Evolutionary conservation across 2,113 vertebrate species (phyloP).

Genomic region (Gopherus flavomarginatus): DNA sequence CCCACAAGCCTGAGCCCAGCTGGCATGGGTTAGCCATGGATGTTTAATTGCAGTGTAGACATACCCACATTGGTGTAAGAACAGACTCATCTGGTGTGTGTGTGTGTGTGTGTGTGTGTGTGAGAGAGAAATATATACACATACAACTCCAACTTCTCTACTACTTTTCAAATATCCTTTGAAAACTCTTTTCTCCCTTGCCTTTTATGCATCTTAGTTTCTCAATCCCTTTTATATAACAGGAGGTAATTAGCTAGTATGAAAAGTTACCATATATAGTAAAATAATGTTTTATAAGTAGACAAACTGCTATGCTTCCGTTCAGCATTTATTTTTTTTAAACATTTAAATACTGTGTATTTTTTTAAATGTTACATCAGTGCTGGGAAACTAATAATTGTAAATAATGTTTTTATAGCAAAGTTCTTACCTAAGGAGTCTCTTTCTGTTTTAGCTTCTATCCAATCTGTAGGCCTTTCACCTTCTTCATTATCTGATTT

Average conservation of each 20-base stretch:
- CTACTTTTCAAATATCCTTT: background rate
- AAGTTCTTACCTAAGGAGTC: constrained; percentile 66
- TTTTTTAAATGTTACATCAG: background rate
- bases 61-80: background rate
- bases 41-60: background rate
- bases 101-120: too few relatives aligned
- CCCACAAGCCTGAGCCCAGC: background rate
- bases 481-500: constrained; percentile 58
- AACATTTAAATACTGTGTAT: background rate
- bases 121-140: too few relatives aligned
- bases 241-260: background rate
- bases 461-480: constrained; percentile 47
- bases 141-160: background rate
- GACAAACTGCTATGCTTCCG: background rate
- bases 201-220: background rate
- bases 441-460: constrained; percentile 60
- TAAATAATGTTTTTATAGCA: background rate
- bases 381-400: background rate
- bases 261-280: background rate
- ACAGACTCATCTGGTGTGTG: background rate
- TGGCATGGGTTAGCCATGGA: background rate
- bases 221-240: background rate
- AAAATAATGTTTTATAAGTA: background rate
- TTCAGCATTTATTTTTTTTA: background rate
- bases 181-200: background rate